Evolutionary conservation across 2,113 vertebrate species (phyloP).

Genomic region (Speoplatyrhinus poulsoni): DNA sequence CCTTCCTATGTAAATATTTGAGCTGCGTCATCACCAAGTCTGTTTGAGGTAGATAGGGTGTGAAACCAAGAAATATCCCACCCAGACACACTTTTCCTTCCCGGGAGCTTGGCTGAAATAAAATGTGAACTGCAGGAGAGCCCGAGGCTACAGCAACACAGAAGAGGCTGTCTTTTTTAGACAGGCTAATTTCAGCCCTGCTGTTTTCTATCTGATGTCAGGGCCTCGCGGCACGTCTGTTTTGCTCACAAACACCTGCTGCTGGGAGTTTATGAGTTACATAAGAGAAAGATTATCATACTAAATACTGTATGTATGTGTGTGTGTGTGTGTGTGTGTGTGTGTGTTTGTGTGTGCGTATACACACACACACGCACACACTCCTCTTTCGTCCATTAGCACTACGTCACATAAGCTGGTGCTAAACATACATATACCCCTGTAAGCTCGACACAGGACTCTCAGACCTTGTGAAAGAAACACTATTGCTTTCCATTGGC

Average conservation of each 20-base stretch:
- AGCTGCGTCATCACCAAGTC: neutral
- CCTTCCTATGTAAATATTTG: neutral
- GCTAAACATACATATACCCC: no score
- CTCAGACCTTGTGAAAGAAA: no score
- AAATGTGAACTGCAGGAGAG: slow-evolving; percentile 15
- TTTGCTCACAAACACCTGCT: slow-evolving; percentile 28
- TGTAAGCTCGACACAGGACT: no score
- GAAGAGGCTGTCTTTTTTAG: slow-evolving; percentile 22
- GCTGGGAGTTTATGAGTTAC: neutral
- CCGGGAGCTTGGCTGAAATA: slow-evolving; percentile 23
- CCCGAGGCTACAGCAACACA: slow-evolving; percentile 15
- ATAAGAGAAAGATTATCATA: no score
- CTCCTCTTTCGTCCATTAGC: no score
- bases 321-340: no score
- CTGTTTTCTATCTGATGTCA: slow-evolving; percentile 48
- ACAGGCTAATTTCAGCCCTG: slow-evolving; percentile 46
- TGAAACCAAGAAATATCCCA: slow-evolving; percentile 1
- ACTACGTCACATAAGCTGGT: no score
- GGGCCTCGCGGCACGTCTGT: slow-evolving; percentile 39
- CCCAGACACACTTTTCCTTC: slow-evolving; percentile 18
- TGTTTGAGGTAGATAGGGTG: slow-evolving; percentile 22
- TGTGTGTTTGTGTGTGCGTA: neutral
- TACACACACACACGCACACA: neutral
- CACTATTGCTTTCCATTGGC: no score
- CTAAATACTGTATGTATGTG: no score